Base-by-base conservation (phyloP, 1,140 invertebrate genomes). In the Hestina assimilis region DNA sequence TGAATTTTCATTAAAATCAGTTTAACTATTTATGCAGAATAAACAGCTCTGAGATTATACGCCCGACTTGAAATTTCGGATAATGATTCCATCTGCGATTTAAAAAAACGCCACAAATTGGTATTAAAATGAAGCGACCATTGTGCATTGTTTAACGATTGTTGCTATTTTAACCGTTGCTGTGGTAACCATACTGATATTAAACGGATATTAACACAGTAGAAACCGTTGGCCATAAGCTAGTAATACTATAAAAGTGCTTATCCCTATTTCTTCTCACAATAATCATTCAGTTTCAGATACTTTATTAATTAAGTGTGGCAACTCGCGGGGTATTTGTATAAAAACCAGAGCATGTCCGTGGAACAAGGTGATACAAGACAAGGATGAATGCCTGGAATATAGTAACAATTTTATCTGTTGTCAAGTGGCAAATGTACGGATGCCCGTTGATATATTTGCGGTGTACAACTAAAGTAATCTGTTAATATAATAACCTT, bases 401-500 rank as follows among this genome's bases (percentile, higher is more conserved):
- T 7, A 55, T 8, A 47, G 59, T n/a, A 58, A 47, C 0, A 50
- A 71, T 46, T 58, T 48, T 17, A 45, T 75, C 0, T 76, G 76
- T 31, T 76, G 76, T 29, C 35, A 60, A 26, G 59, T 76, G 11
- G 35, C 59, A 0, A 52, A 35, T 12, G 50, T 66, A 0, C 48
- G 66, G 15, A 69, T 65, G 28, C 67, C 71, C 3, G 29, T 57
- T 5, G 66, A 78, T 45, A 61, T 78, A 31, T 75, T 78, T 43
- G n/a, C 40, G 14, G n/a, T 46, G 15, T 54, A 54, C 8, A 5
- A 31, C 7, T 46, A 46, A 20, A 12, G n/a, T n/a, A n/a, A n/a
- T n/a, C n/a, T n/a, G n/a, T n/a, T n/a, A n/a, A n/a, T n/a, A n/a
- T n/a, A n/a, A n/a, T n/a, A n/a, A n/a, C n/a, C n/a, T n/a, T n/a